Percentiles rank a stretch among this genome's conserved stretches.
phyloP scores from a whole-genome alignment of 2,113 vertebrate species.

The Sminthopsis crassicaudata region DNA sequence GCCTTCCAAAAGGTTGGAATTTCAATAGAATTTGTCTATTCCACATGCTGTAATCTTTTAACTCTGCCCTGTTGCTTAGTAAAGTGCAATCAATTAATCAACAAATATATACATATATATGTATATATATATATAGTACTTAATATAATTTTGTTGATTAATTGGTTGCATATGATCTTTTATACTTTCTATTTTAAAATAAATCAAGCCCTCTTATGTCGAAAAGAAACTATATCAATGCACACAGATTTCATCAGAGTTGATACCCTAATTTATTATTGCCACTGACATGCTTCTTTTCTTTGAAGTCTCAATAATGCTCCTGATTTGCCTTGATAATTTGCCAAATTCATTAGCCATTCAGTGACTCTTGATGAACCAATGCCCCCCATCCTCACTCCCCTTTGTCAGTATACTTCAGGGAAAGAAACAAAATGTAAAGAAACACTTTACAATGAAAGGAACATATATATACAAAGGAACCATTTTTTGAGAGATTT shows the following conservation, averaged over 20 bases:
- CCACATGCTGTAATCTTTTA: not conserved
- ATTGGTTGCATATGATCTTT: not conserved
- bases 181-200: not conserved
- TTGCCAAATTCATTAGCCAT: conserved; percentile 27
- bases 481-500: conserved; percentile 72
- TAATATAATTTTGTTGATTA: not conserved
- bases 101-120: too few species aligned
- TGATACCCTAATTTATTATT: not conserved
- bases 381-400: not conserved
- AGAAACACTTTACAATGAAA: conserved; percentile 4
- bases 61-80: not conserved
- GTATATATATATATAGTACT: not conserved
- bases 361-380: conserved; percentile 67
- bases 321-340: conserved; percentile 21
- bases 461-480: conserved; percentile 41
- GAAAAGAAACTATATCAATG: not conserved
- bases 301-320: conserved; percentile 33
- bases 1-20: not conserved
- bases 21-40: not conserved
- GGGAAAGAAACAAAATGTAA: conserved; percentile 40
- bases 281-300: not conserved
- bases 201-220: not conserved
- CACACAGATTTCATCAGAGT: not conserved
- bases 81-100: too few species aligned
- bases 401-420: conserved; percentile 13